Conservation (phyloP, 2,888 invertebrate species). For the Emmelina monodactyla region DNA sequence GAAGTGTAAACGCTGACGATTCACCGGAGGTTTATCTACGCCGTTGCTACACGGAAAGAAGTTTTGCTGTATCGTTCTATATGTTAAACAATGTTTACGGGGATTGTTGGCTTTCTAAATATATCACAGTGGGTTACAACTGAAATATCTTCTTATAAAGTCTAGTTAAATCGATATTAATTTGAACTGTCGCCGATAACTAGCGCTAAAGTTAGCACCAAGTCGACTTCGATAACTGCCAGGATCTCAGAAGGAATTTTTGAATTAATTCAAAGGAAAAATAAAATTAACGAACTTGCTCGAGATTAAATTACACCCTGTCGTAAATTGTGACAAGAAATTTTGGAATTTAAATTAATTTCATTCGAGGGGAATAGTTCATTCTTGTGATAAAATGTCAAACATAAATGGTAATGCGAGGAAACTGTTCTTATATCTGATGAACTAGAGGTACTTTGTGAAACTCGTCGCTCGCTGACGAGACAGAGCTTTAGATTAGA, state of each 20-base stretch:
- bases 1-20: constrained; percentile 24
- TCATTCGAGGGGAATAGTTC: background rate
- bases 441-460: too few relatives aligned
- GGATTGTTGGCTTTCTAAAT: too few relatives aligned
- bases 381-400: background rate
- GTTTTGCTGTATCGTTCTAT: too few relatives aligned
- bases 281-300: constrained; percentile 57
- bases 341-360: constrained; percentile 35
- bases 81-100: too few relatives aligned
- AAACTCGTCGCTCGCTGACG: too few relatives aligned
- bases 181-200: constrained; percentile 33
- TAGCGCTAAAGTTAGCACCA: constrained; percentile 49
- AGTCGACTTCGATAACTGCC: constrained; percentile 52
- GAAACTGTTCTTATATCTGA: too few relatives aligned
- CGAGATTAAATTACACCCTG: constrained; percentile 51
- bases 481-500: too few relatives aligned
- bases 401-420: too few relatives aligned
- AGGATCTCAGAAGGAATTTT: constrained; percentile 53
- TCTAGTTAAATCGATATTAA: background rate
- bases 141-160: background rate
- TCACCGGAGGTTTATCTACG: too few relatives aligned
- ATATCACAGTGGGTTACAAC: background rate
- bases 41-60: too few relatives aligned
- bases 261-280: constrained; percentile 61
- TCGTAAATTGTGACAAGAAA: constrained; percentile 53